phyloP scores from a whole-genome alignment of 2,797 vertebrate species.

The Peromyscus attwateri region DNA sequence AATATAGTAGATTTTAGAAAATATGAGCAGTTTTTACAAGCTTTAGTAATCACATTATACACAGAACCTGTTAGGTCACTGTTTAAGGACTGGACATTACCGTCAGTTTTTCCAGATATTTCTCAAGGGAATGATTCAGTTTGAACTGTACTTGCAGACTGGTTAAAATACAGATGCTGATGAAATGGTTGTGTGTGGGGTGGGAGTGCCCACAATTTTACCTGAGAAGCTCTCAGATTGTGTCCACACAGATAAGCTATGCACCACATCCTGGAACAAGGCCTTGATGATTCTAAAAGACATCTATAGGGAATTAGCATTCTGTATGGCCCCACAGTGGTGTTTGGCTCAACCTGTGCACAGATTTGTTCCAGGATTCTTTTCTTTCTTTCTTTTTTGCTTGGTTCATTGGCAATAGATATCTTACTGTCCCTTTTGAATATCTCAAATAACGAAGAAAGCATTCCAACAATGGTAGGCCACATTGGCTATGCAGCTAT shows the following conservation, averaged over 20 bases:
- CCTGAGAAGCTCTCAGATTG: not conserved
- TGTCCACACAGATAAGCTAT: not conserved
- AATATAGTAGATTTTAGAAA: not conserved
- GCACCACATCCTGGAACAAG: not conserved
- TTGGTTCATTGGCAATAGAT: not conserved
- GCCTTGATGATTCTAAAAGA: not conserved
- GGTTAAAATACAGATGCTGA: conserved; percentile 9
- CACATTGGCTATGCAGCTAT: conserved; percentile 37
- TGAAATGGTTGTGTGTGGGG: not conserved
- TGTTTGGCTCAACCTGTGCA: not conserved
- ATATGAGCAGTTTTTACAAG: not conserved
- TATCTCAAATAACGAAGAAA: not conserved
- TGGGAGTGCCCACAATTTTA: not conserved
- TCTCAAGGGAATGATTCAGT: not conserved
- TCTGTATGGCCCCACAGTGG: not conserved
- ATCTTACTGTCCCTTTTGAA: not conserved
- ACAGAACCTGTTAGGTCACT: not conserved
- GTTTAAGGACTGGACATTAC: not conserved
- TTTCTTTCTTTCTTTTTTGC: not conserved
- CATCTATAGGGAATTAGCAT: not conserved
- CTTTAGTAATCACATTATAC: not conserved
- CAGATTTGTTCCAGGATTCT: not conserved
- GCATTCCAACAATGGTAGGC: not conserved
- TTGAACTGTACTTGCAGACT: not conserved
- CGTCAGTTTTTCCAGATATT: not conserved